Base-by-base conservation (phyloP, 2,888 invertebrate genomes). In the Trissolcus brochymenae region DNA sequence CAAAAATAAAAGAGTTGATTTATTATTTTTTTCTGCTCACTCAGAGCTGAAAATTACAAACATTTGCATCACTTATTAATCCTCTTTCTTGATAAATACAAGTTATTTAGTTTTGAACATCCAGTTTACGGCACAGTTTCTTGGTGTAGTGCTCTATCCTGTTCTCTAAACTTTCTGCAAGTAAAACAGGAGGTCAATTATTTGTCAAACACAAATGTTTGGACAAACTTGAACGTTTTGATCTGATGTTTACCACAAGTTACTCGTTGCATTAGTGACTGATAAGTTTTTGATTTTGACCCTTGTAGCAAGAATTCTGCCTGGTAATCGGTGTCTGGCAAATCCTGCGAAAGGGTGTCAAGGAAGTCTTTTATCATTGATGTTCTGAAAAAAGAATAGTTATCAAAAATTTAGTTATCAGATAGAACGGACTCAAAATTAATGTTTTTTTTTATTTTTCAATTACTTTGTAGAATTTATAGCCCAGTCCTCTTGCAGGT, bases 111-210 rank as follows among this genome's bases (percentile, higher is more conserved):
- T 29, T 17, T 72, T 56, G 74, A 49, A 78, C 50, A 57, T 84
- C 85, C 29, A 90, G 79, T 85, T 92, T 92, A 84, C 92, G 91
- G 35, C 9, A 35, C 1, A 35, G 9, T 84, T 93, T 93, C 86
- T 95, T 96, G 6, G 92, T 91, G 85, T 92, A 95, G 88, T 95
- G 93, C 81, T 94, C 91, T 59, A 96, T 94, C 81, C 94, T 92
- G 82, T 94, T 93, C 89, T 96, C 95, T 77, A 97, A 90, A 83
- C 95, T 95, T 50, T 94, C 96, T 96, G 91, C 43, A 92, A 92
- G 84, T 79, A 19, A 65, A 51, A 35, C 11, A 35, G 9, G 9
- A 9, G 35, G 35, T 35, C 35, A 35, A 9, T 35, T 35, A 11
- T 35, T 35, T 35, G 35, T 11, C 7, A 1, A 7, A 11, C 35